Percentiles rank a stretch among this genome's conserved stretches.
phyloP scores from a whole-genome alignment of 2,113 vertebrate genomes.

The Calyptommatus sinebrachiatus region DNA sequence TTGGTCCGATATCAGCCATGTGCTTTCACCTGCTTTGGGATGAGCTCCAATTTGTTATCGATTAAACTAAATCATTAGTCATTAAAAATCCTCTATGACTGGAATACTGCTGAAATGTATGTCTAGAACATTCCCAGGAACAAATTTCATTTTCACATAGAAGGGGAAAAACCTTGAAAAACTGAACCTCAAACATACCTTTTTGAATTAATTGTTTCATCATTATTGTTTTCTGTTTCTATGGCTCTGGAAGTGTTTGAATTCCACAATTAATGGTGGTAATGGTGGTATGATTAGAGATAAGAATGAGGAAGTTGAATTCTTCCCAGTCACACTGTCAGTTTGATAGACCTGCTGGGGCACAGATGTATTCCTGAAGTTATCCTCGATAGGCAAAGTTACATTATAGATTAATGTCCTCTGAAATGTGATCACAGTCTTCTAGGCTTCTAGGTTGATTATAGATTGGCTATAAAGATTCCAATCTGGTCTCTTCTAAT shows the following conservation, averaged over 20 bases:
- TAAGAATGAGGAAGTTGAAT: neutral
- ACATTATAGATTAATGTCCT: neutral
- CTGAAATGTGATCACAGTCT: neutral
- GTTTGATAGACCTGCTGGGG: constrained; percentile 27
- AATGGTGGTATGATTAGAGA: neutral
- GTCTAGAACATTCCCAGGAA: too few relatives aligned
- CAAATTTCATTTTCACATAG: too few relatives aligned
- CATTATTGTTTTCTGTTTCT: neutral
- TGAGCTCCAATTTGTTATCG: too few relatives aligned
- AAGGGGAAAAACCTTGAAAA: too few relatives aligned
- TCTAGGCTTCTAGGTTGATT: neutral
- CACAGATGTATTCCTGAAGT: constrained; percentile 23
- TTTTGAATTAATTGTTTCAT: too few relatives aligned
- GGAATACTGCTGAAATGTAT: too few relatives aligned
- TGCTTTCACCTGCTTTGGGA: too few relatives aligned
- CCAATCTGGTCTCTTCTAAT: neutral
- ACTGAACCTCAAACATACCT: too few relatives aligned
- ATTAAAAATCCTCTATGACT: too few relatives aligned
- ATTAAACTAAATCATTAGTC: too few relatives aligned
- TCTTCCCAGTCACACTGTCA: constrained; percentile 41
- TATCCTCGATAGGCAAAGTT: neutral
- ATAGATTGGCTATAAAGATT: constrained; percentile 17
- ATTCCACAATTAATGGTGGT: neutral
- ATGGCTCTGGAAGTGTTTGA: neutral
- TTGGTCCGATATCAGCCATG: too few relatives aligned